phyloP scores from a whole-genome alignment of 2,888 invertebrate genomes.

The Leptinotarsa haldemani region DNA sequence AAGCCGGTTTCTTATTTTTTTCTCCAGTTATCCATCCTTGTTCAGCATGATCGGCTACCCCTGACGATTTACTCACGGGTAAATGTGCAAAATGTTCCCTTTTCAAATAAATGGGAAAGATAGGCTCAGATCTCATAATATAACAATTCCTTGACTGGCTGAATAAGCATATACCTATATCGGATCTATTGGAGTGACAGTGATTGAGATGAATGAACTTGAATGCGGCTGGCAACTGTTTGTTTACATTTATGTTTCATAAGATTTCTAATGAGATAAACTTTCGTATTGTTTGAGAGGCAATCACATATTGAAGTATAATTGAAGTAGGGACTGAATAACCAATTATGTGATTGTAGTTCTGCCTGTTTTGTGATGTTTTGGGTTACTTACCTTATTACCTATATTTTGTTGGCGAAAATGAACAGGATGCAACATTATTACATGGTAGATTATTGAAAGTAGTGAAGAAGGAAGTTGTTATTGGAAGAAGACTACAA shows the following conservation, averaged over 20 bases:
- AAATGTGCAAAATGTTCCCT: conserved; percentile 9
- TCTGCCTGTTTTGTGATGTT: no score
- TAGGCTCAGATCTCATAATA: no score
- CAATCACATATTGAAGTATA: no score
- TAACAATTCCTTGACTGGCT: background rate
- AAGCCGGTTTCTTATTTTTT: conserved; percentile 48
- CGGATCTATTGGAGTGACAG: background rate
- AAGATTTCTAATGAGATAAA: background rate
- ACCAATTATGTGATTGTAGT: no score
- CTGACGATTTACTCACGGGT: conserved; percentile 4
- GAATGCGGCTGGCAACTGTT: conserved; percentile 6
- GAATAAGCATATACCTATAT: background rate
- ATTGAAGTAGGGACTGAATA: no score
- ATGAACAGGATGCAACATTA: background rate
- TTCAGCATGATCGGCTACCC: conserved; percentile 22
- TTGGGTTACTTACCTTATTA: no score
- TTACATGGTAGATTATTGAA: background rate
- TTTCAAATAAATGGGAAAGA: conserved; percentile 15
- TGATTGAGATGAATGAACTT: conserved; percentile 15
- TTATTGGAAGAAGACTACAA: no score
- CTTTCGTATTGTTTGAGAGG: no score
- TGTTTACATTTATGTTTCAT: conserved; percentile 1
- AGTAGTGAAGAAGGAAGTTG: background rate
- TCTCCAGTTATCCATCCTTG: conserved; percentile 33
- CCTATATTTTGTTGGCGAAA: no score